Base-by-base conservation (phyloP, 1,140 invertebrate genomes). In the Nomia melanderi region DNA sequence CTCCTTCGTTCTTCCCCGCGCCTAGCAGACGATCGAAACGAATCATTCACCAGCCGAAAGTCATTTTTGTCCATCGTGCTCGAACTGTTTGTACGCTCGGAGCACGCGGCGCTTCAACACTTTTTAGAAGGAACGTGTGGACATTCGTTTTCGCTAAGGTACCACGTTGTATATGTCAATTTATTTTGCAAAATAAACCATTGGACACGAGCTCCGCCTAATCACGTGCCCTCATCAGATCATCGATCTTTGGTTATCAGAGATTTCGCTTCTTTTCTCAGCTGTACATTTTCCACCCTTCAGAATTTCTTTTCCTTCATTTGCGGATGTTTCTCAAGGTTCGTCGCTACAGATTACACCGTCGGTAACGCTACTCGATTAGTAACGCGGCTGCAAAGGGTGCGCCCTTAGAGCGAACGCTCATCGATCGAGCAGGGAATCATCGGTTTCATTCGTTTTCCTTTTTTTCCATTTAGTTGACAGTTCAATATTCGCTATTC, bases 161-260 rank as follows among this genome's bases (percentile, higher is more conserved):
- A 87, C 78, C 82, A 86, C 67, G 80, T 89, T 91, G 86, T 91
- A 89, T 86, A 88, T 90, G 90, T 91, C 88, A 90, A 89, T 86
- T 91, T 91, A 90, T 89, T 91, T 91, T 90, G 84, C 89, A 90
- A 91, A 91, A 91, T 91, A 91, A 87, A 91, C 56, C 78, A 89
- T 85, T 84, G 76, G 83, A 83, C 79, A 74, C 66, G 60, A 83
- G 60, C 29, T 25, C 41, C 33, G 41, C 57, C 39, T 66, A 1
- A 3, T 56, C 39, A n/a, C 29, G 23, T n/a, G 0, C 54, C 31
- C 23, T 2, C 36, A 44, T 44, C 41, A 44, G 20, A 17, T 44
- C 41, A 44, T 44, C 36, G 41, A n/a, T 44, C 41, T 44, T 12
- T 4, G 14, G 14, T 4, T 2, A 44, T 17, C 41, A 14, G 41